Base-by-base conservation (phyloP, 1,140 invertebrate genomes). In the Sycobia sp. region DNA sequence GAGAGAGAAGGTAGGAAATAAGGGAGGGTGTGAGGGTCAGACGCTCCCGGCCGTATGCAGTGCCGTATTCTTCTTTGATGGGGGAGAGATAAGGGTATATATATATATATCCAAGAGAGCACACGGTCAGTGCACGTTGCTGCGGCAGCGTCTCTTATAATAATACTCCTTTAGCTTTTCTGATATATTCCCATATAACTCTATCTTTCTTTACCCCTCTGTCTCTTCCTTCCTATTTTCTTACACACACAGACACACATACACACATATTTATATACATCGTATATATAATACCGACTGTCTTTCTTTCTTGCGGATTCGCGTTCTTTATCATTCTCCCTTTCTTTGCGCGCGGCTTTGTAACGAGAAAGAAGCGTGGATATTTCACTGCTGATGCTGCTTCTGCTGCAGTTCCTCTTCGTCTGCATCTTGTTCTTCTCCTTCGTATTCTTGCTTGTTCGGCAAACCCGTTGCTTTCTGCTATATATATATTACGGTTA, bases 51-150 rank as follows among this genome's bases (percentile, higher is more conserved):
- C 27, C 32, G 14, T 16, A 47, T 1, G 9, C 47, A 32, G 39
- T 27, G 29, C 38, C 20, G 51, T 32, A 29, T 55, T 55, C 39
- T 22, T 44, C 53, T 29, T 55, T 32, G 58, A 60, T 60, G 47
- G 18, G 23, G 16, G 32, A 32, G 22, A 39, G 47, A 60, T 51
- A 51, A 47, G 43, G 16, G 25, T 47, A 29, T 43, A 25, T 56
- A n/a, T n/a, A n/a, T n/a, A n/a, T n/a, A n/a, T n/a, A n/a, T 44
- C 41, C 23, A 22, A 13, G 44, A 11, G 50, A 53, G 22, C 54
- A 22, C 32, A 23, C 49, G 18, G 16, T 46, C 55, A n/a, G 41
- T 56, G 54, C 18, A n/a, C 8, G 18, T 16, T 16, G 27, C 27
- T 3, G 25, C 27, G 2, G 7, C 23, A 16, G 25, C 20, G 39